These are phyloP conservation scores for Parasteatoda tepidariorum DNA, from an alignment of 1,140 invertebrate species.

Conservation along the genomic window DNA sequence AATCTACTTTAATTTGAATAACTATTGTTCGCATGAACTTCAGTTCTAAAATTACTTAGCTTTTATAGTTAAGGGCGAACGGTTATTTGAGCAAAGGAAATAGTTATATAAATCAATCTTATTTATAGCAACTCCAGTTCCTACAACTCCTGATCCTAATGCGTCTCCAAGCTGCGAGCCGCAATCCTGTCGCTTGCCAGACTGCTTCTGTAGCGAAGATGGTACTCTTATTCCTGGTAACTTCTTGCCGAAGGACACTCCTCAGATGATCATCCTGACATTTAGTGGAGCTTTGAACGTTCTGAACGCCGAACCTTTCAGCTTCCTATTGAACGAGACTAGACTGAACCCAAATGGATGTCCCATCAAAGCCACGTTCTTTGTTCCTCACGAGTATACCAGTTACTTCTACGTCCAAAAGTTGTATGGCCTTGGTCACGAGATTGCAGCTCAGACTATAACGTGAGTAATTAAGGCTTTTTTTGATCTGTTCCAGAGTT, in stretches of 20 bases:
- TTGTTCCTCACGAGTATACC: slow-evolving; percentile 82
- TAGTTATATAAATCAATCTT: not conserved
- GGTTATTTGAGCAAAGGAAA: not conserved
- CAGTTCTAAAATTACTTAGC: too few relatives aligned
- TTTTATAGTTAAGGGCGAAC: too few relatives aligned
- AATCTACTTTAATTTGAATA: too few relatives aligned
- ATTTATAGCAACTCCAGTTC: slow-evolving; percentile 42
- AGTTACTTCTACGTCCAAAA: slow-evolving; percentile 86
- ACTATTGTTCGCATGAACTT: too few relatives aligned
- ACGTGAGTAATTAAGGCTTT: slow-evolving; percentile 69
- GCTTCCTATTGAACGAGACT: slow-evolving; percentile 65
- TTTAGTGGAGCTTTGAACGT: slow-evolving; percentile 64
- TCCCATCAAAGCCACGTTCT: slow-evolving; percentile 82
- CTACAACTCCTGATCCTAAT: slow-evolving; percentile 68
- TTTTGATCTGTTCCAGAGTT: too few relatives aligned
- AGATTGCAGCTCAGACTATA: slow-evolving; percentile 88
- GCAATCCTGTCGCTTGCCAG: slow-evolving; percentile 82
- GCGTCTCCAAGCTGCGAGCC: slow-evolving; percentile 82
- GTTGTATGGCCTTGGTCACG: slow-evolving; percentile 84
- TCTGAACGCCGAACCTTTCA: slow-evolving; percentile 45
- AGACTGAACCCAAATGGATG: slow-evolving; percentile 85
- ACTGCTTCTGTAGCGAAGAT: slow-evolving; percentile 94
- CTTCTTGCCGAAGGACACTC: slow-evolving; percentile 61
- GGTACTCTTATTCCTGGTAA: slow-evolving; percentile 83
- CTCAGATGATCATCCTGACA: slow-evolving; percentile 63